phyloP scores from a whole-genome alignment of 2,113 vertebrate genomes.

The Nerophis lumbriciformis region DNA sequence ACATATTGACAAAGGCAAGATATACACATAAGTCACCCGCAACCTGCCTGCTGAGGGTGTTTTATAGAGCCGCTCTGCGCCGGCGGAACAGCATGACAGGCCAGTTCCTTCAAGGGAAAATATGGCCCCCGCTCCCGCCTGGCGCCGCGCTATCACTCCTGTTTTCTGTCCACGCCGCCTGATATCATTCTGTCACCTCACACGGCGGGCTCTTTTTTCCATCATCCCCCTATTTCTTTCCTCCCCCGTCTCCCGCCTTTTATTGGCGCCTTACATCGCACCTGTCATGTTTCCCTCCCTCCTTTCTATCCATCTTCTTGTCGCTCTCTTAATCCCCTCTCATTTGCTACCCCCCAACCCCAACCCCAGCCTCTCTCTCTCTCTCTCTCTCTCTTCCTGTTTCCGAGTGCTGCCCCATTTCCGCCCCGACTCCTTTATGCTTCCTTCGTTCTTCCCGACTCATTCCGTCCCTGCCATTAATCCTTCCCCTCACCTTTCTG shows the following conservation, averaged over 20 bases:
- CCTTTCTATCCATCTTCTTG: constrained; percentile 70
- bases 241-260: constrained; percentile 39
- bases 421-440: constrained; percentile 21
- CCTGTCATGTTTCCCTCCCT: constrained; percentile 64
- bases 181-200: constrained; percentile 76
- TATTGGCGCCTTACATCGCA: constrained; percentile 64
- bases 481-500: constrained; percentile 17
- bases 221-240: constrained; percentile 49
- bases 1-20: constrained; percentile 79
- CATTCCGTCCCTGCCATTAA: constrained; percentile 54
- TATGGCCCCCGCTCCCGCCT: constrained; percentile 67
- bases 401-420: constrained; percentile 57
- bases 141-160: constrained; percentile 60
- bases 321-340: constrained; percentile 70
- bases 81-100: constrained; percentile 78
- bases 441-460: constrained; percentile 56
- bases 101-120: constrained; percentile 79
- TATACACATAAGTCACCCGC: constrained; percentile 80
- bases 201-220: constrained; percentile 50
- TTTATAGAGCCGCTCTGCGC: constrained; percentile 76
- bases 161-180: constrained; percentile 69
- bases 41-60: constrained; percentile 66
- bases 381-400: constrained; percentile 27
- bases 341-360: constrained; percentile 59
- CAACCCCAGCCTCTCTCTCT: constrained; percentile 13